phyloP scores from a whole-genome alignment of 2,797 vertebrate species.

The Danionella dracula region DNA sequence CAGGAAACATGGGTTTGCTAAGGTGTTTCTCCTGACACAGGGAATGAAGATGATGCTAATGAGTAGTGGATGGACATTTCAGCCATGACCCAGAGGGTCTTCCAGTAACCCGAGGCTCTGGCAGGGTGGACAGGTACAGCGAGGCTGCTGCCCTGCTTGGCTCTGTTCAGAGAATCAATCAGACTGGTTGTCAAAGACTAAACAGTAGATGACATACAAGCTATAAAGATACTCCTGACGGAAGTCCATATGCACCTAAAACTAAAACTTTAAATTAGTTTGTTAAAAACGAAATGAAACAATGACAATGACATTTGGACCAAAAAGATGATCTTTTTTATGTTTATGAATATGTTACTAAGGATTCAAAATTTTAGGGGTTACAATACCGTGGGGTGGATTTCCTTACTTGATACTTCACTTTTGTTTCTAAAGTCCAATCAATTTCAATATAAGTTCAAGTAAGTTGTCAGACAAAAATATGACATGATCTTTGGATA shows the following conservation, averaged over 20 bases:
- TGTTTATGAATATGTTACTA: too few species aligned
- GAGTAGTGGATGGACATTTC: conserved; percentile 30
- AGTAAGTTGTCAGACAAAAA: too few species aligned
- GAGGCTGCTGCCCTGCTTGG: conserved; percentile 38
- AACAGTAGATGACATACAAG: conserved; percentile 40
- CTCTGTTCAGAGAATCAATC: conserved; percentile 45
- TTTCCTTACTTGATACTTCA: too few species aligned
- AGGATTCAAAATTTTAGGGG: too few species aligned
- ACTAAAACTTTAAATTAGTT: conserved; percentile 8
- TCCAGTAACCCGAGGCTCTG: conserved; percentile 17
- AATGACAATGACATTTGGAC: not conserved
- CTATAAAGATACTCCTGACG: conserved; percentile 33
- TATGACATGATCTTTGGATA: too few species aligned
- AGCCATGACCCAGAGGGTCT: conserved; percentile 31
- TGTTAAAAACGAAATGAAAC: not conserved
- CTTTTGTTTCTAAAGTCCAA: too few species aligned
- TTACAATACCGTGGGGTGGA: too few species aligned
- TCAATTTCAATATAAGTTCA: too few species aligned
- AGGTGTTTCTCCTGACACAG: conserved; percentile 15
- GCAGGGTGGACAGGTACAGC: conserved; percentile 45
- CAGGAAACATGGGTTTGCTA: conserved; percentile 15
- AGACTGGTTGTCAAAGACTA: conserved; percentile 46
- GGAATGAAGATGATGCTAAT: conserved; percentile 42
- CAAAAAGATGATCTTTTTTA: too few species aligned
- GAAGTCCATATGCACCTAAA: conserved; percentile 13